phyloP scores from a whole-genome alignment of 1,140 invertebrate species.

The Drosophila takahashii region DNA sequence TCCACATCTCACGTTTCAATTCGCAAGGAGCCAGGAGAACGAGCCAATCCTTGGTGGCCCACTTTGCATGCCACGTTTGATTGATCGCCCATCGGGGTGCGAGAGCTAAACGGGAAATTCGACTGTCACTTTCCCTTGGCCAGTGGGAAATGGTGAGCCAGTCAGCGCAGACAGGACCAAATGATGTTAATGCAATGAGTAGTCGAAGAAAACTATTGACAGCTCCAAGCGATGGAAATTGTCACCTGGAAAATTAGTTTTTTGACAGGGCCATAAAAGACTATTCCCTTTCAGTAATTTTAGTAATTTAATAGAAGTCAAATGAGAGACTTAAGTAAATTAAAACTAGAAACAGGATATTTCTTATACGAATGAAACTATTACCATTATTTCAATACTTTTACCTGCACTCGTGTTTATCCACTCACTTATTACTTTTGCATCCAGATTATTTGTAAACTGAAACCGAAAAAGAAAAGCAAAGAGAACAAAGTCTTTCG shows the following conservation, averaged over 20 bases:
- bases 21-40: constrained; percentile 41
- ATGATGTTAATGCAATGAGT: constrained; percentile 3
- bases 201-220: constrained; percentile 7
- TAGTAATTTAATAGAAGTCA: neutral
- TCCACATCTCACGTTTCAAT: constrained; percentile 36
- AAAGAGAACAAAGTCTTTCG: constrained; percentile 8
- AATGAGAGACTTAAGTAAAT: too few species aligned
- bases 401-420: neutral
- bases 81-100: constrained; percentile 51
- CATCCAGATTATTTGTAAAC: neutral
- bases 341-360: neutral
- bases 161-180: constrained; percentile 10
- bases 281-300: neutral
- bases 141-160: constrained; percentile 31
- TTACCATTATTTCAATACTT: neutral
- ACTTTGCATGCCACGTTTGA: constrained; percentile 66
- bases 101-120: constrained; percentile 62
- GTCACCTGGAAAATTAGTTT: neutral
- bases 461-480: neutral
- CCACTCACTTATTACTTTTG: too few species aligned
- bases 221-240: neutral
- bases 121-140: constrained; percentile 54
- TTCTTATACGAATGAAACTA: neutral
- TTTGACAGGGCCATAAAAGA: neutral
- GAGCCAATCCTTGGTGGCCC: constrained; percentile 30